Evolutionary conservation across 2,113 vertebrate species (phyloP), one percentile per base, ranked within the genome.

Genomic region (Toxostoma redivivum): DNA sequence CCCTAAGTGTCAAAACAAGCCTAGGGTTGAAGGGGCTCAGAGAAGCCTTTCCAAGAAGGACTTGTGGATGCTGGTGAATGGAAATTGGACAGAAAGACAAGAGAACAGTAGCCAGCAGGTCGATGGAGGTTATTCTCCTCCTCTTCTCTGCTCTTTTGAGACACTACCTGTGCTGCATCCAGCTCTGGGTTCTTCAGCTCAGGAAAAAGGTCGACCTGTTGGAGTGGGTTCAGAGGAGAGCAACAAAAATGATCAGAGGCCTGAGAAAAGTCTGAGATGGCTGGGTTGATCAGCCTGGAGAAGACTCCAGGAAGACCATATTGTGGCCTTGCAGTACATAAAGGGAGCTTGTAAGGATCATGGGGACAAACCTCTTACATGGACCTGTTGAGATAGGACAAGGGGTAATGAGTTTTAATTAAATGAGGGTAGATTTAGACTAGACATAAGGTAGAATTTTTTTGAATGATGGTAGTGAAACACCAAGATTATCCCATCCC

Each of bases 71-170:
- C 2, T 38, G 37, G 4, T 18, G 19, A n/a, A 50, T n/a, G 24
- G 53, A 50, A 71, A 44, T 10, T 12, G 19, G 11, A 38, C 23
- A 58, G 44, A 51, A 78, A 51, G 20, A 22, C 4, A n/a, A 38
- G 23, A 22, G 11, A 57, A 64, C 2, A 0, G 0, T 12, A 14
- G 4, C 23, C 16, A 65, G 51, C 4, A 72, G 20, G 11, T 12
- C 0, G 0, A 10, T 17, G 7, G 15, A 80, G 6, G 25, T 27
- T 12, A 35, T 66, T 45, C 4, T 79, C 2, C 15, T 11, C 12
- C 24, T 58, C 10, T 58, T 11, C 18, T 37, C 50, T 50, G 5
- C 25, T 47, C 15, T 66, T 27, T 21, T 65, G n/a, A 71, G 33
- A 64, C 9, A 21, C 3, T 11, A 40, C 21, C 8, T 58, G 3